Conservation (phyloP, 2,797 vertebrate species). For the Cossypha dichroa region DNA sequence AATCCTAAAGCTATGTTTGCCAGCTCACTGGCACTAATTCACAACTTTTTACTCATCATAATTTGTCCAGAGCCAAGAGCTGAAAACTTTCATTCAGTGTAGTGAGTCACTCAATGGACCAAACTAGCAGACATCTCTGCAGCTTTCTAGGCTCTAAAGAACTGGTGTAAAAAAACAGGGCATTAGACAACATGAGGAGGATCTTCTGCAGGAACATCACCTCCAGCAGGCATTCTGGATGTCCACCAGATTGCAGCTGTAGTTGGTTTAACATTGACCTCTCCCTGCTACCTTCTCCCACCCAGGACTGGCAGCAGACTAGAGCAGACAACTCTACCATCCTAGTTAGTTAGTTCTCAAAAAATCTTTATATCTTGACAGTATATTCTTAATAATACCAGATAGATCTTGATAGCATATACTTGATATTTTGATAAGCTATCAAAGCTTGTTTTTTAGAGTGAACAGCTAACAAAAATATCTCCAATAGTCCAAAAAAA, state of each 20-base stretch:
- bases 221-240: background rate
- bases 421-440: background rate
- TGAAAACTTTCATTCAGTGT: background rate
- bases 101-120: background rate
- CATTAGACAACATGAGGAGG: background rate
- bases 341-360: background rate
- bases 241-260: background rate
- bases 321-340: background rate
- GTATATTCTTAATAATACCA: background rate
- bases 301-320: background rate
- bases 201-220: background rate
- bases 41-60: fast-evolving
- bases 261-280: background rate
- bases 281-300: background rate
- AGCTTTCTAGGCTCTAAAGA: background rate
- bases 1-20: background rate
- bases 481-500: background rate
- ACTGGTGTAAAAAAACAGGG: background rate
- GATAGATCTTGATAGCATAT: background rate
- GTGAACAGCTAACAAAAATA: background rate
- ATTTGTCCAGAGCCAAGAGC: background rate
- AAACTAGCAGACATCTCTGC: background rate
- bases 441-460: background rate
- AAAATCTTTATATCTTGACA: background rate
- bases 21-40: background rate